A percentile compares a stretch with the other conserved stretches of the same genome.
These are phyloP conservation scores for Orbicella faveolata DNA, from an alignment of 64 coral and sea anemone species.

Conservation along the genomic window DNA sequence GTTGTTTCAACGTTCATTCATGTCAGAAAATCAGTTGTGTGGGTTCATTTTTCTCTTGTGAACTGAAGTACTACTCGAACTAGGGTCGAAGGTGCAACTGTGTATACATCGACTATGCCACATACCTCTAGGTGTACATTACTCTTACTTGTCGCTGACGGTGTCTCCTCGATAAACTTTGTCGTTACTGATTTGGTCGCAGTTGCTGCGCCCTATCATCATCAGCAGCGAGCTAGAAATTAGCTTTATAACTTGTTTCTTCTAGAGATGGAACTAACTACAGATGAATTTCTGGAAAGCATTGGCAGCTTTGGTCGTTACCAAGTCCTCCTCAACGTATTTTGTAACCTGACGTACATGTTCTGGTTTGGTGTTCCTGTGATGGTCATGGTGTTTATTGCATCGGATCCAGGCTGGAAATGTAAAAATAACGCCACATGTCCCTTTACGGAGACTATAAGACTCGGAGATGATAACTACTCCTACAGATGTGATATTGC, in stretches of 20 bases:
- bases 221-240: no score
- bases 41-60: no score
- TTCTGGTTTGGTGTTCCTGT: background rate
- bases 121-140: no score
- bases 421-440: conserved; percentile 45
- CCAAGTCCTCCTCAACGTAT: background rate
- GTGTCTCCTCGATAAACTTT: no score
- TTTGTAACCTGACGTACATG: background rate
- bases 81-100: no score
- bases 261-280: background rate
- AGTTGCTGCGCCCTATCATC: no score
- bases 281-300: conserved; percentile 43
- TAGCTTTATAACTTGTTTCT: background rate
- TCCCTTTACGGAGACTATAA: background rate
- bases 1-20: no score
- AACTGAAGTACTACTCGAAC: no score
- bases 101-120: no score
- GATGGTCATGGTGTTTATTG: conserved; percentile 13
- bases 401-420: background rate
- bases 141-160: no score
- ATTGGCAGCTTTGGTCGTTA: conserved; percentile 49
- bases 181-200: no score
- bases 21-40: no score
- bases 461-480: background rate
- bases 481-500: conserved; percentile 53